Percentiles rank a stretch among this genome's conserved stretches.
These are phyloP conservation scores for Oxyruncus cristatus DNA, from an alignment of 2,113 vertebrate species.

Conservation along the genomic window DNA sequence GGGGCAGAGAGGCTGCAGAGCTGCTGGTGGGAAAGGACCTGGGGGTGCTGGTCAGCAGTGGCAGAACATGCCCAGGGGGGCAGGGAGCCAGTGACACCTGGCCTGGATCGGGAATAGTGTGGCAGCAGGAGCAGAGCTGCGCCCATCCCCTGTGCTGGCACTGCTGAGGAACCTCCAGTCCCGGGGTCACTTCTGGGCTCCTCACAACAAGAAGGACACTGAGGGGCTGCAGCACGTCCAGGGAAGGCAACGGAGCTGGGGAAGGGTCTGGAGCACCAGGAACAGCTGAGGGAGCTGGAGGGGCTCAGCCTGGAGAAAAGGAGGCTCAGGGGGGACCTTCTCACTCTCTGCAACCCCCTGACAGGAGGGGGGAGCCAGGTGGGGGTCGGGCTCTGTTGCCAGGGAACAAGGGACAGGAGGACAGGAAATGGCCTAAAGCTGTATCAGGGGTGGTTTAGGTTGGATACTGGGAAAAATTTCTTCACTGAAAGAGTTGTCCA, in stretches of 20 bases:
- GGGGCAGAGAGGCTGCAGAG: neutral
- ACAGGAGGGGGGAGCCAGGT: neutral
- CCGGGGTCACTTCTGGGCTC: neutral
- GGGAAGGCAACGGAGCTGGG: neutral
- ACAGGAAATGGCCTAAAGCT: neutral
- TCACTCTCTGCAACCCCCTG: neutral
- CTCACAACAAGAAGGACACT: neutral
- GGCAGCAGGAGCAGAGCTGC: neutral
- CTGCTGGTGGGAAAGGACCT: neutral
- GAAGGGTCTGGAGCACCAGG: neutral
- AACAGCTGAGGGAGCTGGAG: neutral
- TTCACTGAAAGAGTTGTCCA: neutral
- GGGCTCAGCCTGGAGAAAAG: neutral
- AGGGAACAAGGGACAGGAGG: neutral
- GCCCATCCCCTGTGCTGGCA: neutral
- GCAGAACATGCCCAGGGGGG: neutral
- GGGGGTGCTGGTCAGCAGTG: neutral
- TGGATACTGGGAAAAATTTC: neutral
- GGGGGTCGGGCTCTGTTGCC: accelerated
- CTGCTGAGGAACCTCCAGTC: neutral
- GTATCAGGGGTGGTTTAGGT: neutral
- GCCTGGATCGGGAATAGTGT: neutral
- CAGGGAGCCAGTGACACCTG: neutral
- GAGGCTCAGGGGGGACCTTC: neutral
- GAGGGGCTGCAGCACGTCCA: neutral